Evolutionary conservation across 2,888 invertebrate genomes (phyloP).

Genomic region (Pyrrhia umbra): DNA sequence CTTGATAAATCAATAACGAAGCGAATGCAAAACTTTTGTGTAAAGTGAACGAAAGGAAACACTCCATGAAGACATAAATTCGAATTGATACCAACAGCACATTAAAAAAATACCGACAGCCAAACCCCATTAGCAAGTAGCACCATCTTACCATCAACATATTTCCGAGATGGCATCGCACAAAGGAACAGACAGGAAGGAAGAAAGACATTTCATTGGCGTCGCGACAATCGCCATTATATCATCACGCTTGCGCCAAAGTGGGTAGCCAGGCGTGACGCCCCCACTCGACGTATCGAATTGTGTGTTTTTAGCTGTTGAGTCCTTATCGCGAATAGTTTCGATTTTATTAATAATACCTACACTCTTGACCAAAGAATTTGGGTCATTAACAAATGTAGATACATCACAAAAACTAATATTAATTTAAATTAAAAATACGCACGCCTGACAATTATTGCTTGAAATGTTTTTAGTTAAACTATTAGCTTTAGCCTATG

Average conservation of each 20-base stretch:
- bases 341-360: conserved; percentile 35
- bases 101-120: conserved; percentile 49
- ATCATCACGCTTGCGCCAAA: conserved; percentile 72
- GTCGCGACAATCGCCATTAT: conserved; percentile 78
- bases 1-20: not conserved
- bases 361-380: not conserved
- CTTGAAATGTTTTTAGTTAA: not conserved
- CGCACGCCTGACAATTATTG: not conserved
- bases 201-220: conserved; percentile 79
- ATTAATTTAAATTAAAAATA: no score
- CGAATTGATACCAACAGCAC: conserved; percentile 37
- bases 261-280: conserved; percentile 70
- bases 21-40: not conserved
- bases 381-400: not conserved
- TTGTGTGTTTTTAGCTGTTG: conserved; percentile 43
- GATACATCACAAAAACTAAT: not conserved
- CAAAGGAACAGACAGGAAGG: conserved; percentile 80
- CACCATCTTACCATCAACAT: conserved; percentile 65
- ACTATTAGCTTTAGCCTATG: no score
- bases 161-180: conserved; percentile 65
- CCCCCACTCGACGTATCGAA: conserved; percentile 66
- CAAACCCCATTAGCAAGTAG: conserved; percentile 61
- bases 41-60: not conserved
- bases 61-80: conserved; percentile 25
- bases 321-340: conserved; percentile 32